Evolutionary conservation across 2,888 invertebrate species (phyloP), one percentile per base, ranked within the genome.

Genomic region (Emesis furor): DNA sequence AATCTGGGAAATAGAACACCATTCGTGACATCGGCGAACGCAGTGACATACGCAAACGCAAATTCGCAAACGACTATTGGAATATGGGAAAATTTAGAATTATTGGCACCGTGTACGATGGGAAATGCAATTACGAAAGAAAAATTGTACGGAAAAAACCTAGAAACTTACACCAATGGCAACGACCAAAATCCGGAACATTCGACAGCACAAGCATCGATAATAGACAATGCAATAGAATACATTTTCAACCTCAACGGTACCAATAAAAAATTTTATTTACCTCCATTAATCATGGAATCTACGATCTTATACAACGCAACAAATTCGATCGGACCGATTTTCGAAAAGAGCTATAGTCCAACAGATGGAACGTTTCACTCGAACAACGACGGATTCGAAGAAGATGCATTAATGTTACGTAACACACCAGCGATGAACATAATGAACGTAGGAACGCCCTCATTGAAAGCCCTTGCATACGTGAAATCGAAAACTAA

Each of bases 401-500:
- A 55, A 55, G 55, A 17, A 5, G 55, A 55, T 17, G 17, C 17
- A 17, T 17, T 17, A 24, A 59, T 59, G 24, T 24, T 59, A 24
- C 59, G 59, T 24, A 59, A 59, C 24, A 59, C 17, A 7, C 17
- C 17, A 17, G 24, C 24, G 5, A 59, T 59, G 59, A 59, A 24
- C 24, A 24, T 24, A 24, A 8, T 59, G 2, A 59, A 59, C 59
- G 59, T 59, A 24, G 24, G 8, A 24, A 59, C 0, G 24, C 2
- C 7, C 24, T 1, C 8, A 24, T 2, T 59, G 59, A 24, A 1
- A 8, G 2, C 8, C 59, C 6, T 59, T 24, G 7, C 24, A 7
- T 59, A 59, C 59, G 24, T 59, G 8, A 59, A 59, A 59, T 59
- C 59, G 59, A 59, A 59, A 59, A 59, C 59, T 24, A 59, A 59